phyloP scores from a whole-genome alignment of 1,140 invertebrate genomes.

The Zelostemma sp. region DNA sequence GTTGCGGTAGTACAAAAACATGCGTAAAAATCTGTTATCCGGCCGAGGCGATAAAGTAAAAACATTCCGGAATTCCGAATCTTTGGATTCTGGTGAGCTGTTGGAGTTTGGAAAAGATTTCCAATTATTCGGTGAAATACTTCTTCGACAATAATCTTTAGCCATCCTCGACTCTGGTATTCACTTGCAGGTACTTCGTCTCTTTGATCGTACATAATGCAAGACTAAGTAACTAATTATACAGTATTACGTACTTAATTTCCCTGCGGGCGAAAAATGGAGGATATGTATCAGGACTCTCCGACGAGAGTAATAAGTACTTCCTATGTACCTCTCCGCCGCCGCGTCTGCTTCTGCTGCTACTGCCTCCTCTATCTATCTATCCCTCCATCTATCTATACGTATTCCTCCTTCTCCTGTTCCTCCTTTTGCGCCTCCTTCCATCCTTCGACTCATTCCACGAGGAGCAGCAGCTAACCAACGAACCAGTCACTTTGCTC shows the following conservation, averaged over 20 bases:
- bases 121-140: conserved; percentile 35
- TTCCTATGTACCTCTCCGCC: conserved; percentile 28
- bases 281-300: conserved; percentile 64
- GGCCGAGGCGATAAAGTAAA: too few relatives aligned
- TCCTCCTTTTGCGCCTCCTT: conserved; percentile 12
- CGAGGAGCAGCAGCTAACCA: conserved; percentile 23
- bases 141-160: conserved; percentile 35
- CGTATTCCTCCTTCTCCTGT: conserved; percentile 27
- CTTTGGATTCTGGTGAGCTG: too few relatives aligned
- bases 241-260: conserved; percentile 67
- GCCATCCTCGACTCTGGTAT: conserved; percentile 36
- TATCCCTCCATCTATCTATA: conserved; percentile 37
- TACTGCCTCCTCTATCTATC: conserved; percentile 14
- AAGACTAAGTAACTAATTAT: conserved; percentile 68
- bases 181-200: conserved; percentile 56
- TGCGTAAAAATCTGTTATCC: too few relatives aligned
- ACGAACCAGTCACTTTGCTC: conserved; percentile 33
- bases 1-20: too few relatives aligned
- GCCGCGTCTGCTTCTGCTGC: background rate
- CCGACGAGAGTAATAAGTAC: conserved; percentile 66
- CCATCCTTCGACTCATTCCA: conserved; percentile 16
- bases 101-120: conserved; percentile 8
- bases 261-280: conserved; percentile 69
- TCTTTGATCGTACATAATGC: conserved; percentile 67
- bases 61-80: too few relatives aligned